phyloP scores from a whole-genome alignment of 2,797 vertebrate genomes.

The Spatula versicolor region DNA sequence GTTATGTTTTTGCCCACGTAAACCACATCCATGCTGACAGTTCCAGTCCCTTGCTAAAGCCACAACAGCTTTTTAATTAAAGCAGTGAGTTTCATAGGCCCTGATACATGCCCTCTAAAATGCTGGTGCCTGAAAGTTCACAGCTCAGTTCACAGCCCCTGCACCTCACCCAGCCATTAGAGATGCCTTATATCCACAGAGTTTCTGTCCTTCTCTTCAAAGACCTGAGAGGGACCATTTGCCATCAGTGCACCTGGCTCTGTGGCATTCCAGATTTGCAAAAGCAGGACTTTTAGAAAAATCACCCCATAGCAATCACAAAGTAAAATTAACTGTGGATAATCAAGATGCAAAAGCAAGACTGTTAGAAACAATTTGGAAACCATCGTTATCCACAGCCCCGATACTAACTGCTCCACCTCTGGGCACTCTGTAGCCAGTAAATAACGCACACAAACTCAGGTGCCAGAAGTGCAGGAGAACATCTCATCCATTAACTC shows the following conservation, averaged over 20 bases:
- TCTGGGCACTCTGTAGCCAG: neutral
- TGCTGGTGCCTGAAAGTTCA: neutral
- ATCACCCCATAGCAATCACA: neutral
- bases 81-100: neutral
- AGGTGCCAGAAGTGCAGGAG: neutral
- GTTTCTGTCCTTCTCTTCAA: neutral
- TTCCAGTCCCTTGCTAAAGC: neutral
- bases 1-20: neutral
- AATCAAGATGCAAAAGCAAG: neutral
- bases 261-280: neutral
- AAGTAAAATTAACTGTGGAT: neutral
- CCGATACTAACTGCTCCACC: neutral
- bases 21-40: neutral
- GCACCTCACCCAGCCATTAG: neutral
- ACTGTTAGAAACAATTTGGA: neutral
- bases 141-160: neutral
- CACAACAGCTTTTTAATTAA: neutral
- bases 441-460: neutral
- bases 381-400: neutral
- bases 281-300: neutral
- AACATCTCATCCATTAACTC: neutral
- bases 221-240: neutral
- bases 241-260: neutral
- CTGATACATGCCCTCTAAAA: neutral
- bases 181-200: neutral